A percentile compares a stretch with the other conserved stretches of the same genome.
These are phyloP conservation scores for Echiichthys vipera DNA, from an alignment of 2,797 vertebrate genomes.

Conservation along the genomic window DNA sequence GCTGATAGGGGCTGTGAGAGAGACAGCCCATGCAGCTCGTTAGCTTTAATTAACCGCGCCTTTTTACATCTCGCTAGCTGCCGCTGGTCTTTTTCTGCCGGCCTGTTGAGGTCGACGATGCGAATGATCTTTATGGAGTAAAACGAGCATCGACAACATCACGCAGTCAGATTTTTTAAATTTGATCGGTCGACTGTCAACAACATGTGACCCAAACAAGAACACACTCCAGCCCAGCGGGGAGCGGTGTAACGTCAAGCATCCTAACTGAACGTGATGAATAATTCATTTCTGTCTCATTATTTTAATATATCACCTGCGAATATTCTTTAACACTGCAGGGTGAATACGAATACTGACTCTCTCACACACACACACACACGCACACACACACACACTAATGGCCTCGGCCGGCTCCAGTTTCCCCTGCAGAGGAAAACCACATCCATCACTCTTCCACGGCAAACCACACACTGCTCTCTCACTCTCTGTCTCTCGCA, in stretches of 20 bases:
- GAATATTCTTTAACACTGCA: conserved; percentile 32
- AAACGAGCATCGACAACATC: background rate
- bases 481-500: conserved; percentile 35
- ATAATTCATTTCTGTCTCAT: conserved; percentile 48
- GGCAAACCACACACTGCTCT: conserved; percentile 68
- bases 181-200: background rate
- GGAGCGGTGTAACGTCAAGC: background rate
- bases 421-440: conserved; percentile 77
- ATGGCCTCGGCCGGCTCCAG: conserved; percentile 61
- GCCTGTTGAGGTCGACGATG: background rate
- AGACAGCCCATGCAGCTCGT: background rate
- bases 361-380: conserved; percentile 14
- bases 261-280: conserved; percentile 28
- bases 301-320: conserved; percentile 40
- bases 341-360: conserved; percentile 4
- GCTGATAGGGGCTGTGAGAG: background rate
- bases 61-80: background rate
- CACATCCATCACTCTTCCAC: conserved; percentile 75
- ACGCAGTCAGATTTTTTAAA: background rate
- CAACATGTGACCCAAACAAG: background rate
- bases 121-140: background rate
- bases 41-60: background rate
- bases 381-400: conserved; percentile 34
- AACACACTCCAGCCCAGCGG: background rate
- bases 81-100: background rate